Base-by-base conservation (phyloP, 2,797 vertebrate species). In the Cryptoprocta ferox region DNA sequence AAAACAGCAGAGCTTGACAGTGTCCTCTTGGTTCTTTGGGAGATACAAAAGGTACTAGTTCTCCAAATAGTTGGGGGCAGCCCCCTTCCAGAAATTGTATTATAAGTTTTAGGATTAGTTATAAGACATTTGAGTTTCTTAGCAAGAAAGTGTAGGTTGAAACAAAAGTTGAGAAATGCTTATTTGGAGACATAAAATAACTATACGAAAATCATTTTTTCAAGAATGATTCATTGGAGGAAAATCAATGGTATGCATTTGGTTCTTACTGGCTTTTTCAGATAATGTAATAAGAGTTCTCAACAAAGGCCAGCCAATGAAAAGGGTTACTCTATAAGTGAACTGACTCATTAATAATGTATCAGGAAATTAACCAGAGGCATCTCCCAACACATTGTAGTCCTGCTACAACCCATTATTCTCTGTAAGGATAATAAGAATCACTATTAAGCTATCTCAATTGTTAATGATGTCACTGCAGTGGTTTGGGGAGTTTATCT, bases 131-230 rank as follows among this genome's bases (percentile, higher is more conserved):
- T 76, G 48, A 7, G 11, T 89, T 94, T 88, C 93, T 94, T 48
- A 94, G 88, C 81, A 95, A 93, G 89, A 92, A 93, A 45, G 68
- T 18, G 82, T 35, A 19, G 37, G 2, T 79, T 94, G 53, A 28
- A 48, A 37, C 75, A 95, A 87, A 78, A 61, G 26, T 75, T 82
- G 18, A 96, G 70, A 86, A 95, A 84, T 28, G 73, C 32, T 90
- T 95, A 90, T 87, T 48, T 95, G 75, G 65, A 90, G n/a, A 87
- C 59, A 53, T 87, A 32, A 63, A 94, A 92, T 86, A 96, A 94
- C 78, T 24, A 95, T 16, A 84, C 2, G 24, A 94, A 95, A 92
- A 88, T 95, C 66, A 81, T 21, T 78, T 97, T 84, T 95, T 85
- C 61, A 96, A 89, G 71, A 96, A n/a, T 45, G 66, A 90, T 53